Evolutionary conservation across 2,888 invertebrate species (phyloP), one percentile per base, ranked within the genome.

Genomic region (Monopis laevigella): DNA sequence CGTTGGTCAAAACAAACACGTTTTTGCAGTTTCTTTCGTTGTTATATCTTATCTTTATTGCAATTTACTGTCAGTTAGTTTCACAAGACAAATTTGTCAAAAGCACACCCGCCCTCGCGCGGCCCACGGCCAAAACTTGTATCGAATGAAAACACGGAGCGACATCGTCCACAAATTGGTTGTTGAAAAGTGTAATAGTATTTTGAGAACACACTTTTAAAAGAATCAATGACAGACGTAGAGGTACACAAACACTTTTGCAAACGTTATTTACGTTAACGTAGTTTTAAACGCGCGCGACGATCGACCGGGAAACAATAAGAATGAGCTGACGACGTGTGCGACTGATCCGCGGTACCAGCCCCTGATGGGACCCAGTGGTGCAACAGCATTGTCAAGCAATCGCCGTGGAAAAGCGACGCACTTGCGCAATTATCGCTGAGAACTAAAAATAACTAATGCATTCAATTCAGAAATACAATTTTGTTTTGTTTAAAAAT

Each of bases 331-430:
- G 65, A 64, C 67, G 63, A 65, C 72, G 72, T 67, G 66, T 60
- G 57, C 62, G 67, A 73, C 69, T 73, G 70, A 68, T n/a, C 54
- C 51, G 54, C 12, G 36, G 21, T 36, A 21, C 16, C 13, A 8
- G 8, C 2, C 8, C 4, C 55, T 54, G 55, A 52, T 54, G 17
- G 28, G 43, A 38, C 28, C 17, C 28, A 19, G 17, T 43, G 40
- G 28, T 26, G 35, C 21, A 36, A 60, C 61, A 58, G 59, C 70
- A 74, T 72, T 77, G 75, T 75, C 66, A 59, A 67, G 62, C 62
- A 54, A 67, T 55, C 53, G 62, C 68, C 74, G 77, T 75, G 74
- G 74, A 70, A 78, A 72, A 70, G 17, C 14, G 32, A 32, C 32
- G 14, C 14, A 6, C 7, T 32, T 32, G 14, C 32, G n/a, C 32